Conservation (phyloP, 30 jellyfish, hydroid and myxozoan species). For the Hydractinia echinata region DNA sequence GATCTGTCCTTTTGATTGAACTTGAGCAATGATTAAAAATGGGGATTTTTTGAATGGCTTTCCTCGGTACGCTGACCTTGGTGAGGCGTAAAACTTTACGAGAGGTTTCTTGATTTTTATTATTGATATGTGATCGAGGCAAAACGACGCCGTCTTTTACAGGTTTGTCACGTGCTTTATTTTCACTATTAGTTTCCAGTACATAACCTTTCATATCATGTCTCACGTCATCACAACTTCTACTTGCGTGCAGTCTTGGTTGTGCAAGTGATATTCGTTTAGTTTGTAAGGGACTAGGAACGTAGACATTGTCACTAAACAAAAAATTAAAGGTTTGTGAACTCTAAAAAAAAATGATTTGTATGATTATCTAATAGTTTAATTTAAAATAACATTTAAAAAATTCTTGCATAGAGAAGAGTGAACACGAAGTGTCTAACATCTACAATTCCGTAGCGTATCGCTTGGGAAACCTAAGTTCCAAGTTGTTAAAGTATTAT, state of each 20-base stretch:
- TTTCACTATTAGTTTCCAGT: not conserved
- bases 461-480: too few species aligned
- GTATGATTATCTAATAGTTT: too few species aligned
- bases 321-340: not conserved
- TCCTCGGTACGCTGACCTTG: conserved; percentile 54
- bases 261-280: not conserved
- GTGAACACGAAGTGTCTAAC: too few species aligned
- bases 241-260: not conserved
- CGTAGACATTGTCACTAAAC: not conserved
- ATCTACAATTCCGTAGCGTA: too few species aligned
- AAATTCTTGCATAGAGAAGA: too few species aligned
- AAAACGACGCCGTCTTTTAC: not conserved
- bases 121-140: not conserved
- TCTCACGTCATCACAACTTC: not conserved
- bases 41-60: conserved; percentile 24
- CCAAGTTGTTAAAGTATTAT: too few species aligned
- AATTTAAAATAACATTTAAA: too few species aligned
- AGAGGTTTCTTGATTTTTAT: not conserved
- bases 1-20: conserved; percentile 43
- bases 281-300: conserved; percentile 1
- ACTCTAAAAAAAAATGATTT: too few species aligned
- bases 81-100: conserved; percentile 43
- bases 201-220: not conserved
- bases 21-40: conserved; percentile 47
- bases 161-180: not conserved